Evolutionary conservation across 2,888 invertebrate species (phyloP).

Genomic region (Xestia ashworthii): DNA sequence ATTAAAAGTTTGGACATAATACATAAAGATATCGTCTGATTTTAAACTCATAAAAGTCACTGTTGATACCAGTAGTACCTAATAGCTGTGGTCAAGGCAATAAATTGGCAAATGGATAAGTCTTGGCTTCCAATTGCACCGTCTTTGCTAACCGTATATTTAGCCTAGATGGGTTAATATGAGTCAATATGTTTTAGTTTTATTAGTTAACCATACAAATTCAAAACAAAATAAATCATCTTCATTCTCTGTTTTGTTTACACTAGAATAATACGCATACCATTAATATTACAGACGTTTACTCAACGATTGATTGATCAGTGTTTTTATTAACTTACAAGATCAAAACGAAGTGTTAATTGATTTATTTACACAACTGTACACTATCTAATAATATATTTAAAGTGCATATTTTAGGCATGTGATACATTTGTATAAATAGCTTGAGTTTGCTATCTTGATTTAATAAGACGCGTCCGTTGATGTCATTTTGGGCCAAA

Average conservation of each 20-base stretch:
- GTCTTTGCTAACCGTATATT: background rate
- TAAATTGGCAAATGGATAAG: background rate
- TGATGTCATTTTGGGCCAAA: conserved; percentile 36
- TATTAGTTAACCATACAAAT: background rate
- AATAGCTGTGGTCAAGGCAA: background rate
- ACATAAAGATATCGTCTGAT: background rate
- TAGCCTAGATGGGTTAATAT: background rate
- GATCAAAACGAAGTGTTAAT: conserved; percentile 11
- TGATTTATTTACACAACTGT: conserved; percentile 22
- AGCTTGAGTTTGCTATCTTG: conserved; percentile 5
- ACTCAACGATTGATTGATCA: conserved; percentile 11
- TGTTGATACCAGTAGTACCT: background rate
- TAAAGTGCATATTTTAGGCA: conserved; percentile 23
- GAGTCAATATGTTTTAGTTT: background rate
- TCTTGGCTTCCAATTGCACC: conserved; percentile 8
- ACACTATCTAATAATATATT: conserved; percentile 22
- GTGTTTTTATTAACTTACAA: conserved; percentile 16
- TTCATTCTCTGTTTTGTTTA: background rate
- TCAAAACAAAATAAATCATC: background rate
- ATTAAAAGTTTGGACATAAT: background rate
- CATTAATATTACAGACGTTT: background rate
- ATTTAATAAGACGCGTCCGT: conserved; percentile 42
- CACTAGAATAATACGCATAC: background rate
- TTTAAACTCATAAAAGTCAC: conserved; percentile 1
- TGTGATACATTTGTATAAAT: conserved; percentile 40